These are phyloP conservation scores for Mola mola DNA, from an alignment of 2,113 vertebrate species.

Conservation along the genomic window DNA sequence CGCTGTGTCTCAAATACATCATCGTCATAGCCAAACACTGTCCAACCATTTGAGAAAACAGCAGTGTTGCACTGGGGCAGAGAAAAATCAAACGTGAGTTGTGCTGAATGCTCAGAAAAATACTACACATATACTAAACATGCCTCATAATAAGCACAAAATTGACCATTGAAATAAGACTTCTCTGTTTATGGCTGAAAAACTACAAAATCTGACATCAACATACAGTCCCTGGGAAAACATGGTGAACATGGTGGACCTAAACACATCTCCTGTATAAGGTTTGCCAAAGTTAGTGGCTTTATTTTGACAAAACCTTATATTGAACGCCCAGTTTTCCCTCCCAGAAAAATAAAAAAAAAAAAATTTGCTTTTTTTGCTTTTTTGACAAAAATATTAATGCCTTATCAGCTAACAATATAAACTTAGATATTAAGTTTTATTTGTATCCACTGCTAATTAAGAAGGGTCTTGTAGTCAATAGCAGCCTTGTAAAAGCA, in stretches of 20 bases:
- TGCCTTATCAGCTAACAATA: constrained; percentile 35
- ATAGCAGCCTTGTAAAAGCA: constrained; percentile 61
- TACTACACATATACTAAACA: constrained; percentile 49
- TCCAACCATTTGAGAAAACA: constrained; percentile 58
- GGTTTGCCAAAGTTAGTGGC: constrained; percentile 50
- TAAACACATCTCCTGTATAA: constrained; percentile 46
- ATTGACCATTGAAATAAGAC: constrained; percentile 51
- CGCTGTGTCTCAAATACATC: no score
- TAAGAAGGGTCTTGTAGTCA: constrained; percentile 65
- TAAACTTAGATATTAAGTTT: constrained; percentile 47
- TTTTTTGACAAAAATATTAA: background rate
- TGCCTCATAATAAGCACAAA: constrained; percentile 65
- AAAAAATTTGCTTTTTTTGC: no score
- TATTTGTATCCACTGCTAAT: constrained; percentile 74
- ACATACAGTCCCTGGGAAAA: constrained; percentile 74
- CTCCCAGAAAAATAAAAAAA: constrained; percentile 3
- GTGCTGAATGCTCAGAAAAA: constrained; percentile 73
- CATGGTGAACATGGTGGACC: constrained; percentile 52
- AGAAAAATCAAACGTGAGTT: constrained; percentile 69
- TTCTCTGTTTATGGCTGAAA: constrained; percentile 63
- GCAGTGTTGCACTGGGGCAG: constrained; percentile 39
- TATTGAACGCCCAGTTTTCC: constrained; percentile 49
- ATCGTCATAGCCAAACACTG: constrained; percentile 9
- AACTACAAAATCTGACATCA: constrained; percentile 58
- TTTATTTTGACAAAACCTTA: constrained; percentile 65